Base-by-base conservation (phyloP, 2,888 invertebrate genomes). In the Meteorus cinctellus region DNA sequence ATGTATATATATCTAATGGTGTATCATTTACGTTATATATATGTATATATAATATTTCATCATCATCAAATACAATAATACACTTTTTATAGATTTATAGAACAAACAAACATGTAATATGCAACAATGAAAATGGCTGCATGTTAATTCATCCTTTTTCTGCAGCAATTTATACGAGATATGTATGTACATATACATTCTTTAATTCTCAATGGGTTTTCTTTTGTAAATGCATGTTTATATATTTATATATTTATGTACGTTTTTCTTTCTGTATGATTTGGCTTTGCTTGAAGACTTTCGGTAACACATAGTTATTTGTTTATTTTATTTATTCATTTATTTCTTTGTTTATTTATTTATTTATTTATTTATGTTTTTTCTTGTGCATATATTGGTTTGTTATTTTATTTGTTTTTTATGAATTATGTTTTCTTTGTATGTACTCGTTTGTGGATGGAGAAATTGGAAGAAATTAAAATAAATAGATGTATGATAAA, bases 101-200 rank as follows among this genome's bases (percentile, higher is more conserved):
- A 87, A 86, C 85, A 84, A 86, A 86, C 85, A 87, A 82, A 87
- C 85, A 86, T 85, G 86, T 84, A 86, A 86, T 34, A 34, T 86
- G 87, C 84, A 86, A 86, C 86, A 82, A 85, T 84, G 80, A 82
- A 59, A 41, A 55, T 83, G 83, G 85, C 83, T 85, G 86, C 83
- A 84, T 83, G 83, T 83, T 86, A 84, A 36, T 34, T 84, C 24
- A 24, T 24, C 86, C 82, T 24, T 55, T 55, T 55, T 19, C 8
- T 19, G 55, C 84, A 85, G 82, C 83, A 84, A 86, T 85, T 81
- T 81, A 79, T 82, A 80, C 84, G 81, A 83, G 84, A 79, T 82
- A 83, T 83, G 81, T 81, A 79, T 81, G 80, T 77, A 82, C 79
- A 82, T 79, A 79, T 78, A 73, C 76, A 77, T 24, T 48, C 29